phyloP scores from a whole-genome alignment of 2,797 vertebrate species.

The Rhadinocentrus ornatus region DNA sequence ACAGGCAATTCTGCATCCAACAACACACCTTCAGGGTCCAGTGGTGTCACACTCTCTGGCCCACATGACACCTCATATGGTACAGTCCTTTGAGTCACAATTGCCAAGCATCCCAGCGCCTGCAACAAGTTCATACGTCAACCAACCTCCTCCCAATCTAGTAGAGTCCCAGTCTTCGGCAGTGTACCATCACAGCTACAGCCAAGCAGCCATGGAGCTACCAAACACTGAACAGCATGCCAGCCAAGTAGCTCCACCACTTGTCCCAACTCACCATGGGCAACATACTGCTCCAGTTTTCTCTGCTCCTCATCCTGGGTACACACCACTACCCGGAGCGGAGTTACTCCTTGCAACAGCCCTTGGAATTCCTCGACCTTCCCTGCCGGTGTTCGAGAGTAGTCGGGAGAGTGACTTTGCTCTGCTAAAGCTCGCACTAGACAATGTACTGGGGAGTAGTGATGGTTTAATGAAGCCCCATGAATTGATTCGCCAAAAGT shows the following conservation, averaged over 20 bases:
- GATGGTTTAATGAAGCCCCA: too few relatives aligned
- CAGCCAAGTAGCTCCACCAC: background rate
- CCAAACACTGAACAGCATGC: too few relatives aligned
- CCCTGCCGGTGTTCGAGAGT: background rate
- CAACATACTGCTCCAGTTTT: too few relatives aligned
- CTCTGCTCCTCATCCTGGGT: background rate
- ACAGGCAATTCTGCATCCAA: background rate
- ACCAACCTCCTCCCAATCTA: too few relatives aligned
- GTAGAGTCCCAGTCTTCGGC: too few relatives aligned
- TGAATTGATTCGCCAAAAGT: too few relatives aligned
- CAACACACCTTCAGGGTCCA: background rate
- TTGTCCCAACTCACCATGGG: too few relatives aligned
- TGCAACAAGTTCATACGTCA: background rate
- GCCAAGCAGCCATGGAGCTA: too few relatives aligned
- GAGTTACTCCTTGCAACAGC: background rate
- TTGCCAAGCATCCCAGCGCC: background rate
- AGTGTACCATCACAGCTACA: too few relatives aligned
- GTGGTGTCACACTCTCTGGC: background rate
- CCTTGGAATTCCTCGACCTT: slow-evolving; percentile 3
- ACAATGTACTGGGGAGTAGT: background rate
- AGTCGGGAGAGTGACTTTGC: slow-evolving; percentile 1
- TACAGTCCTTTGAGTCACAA: too few relatives aligned
- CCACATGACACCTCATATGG: background rate
- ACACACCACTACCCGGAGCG: background rate
- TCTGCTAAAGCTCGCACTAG: background rate